Evolutionary conservation across 2,888 invertebrate species (phyloP), one percentile per base, ranked within the genome.

Genomic region (Drosophila austrosaltans): DNA sequence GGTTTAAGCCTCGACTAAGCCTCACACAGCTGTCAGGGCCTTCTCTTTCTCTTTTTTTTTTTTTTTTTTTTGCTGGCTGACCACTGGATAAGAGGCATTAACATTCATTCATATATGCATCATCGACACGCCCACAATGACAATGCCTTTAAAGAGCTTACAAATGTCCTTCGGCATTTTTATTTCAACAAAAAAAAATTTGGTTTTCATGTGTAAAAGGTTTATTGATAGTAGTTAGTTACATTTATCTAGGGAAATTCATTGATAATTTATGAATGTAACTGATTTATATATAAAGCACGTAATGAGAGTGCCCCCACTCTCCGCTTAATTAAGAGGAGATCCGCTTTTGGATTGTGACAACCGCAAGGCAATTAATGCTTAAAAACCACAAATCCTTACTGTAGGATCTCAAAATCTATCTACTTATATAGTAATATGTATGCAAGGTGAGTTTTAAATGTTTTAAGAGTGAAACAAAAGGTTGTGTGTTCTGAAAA

Each of bases 361-460:
- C 77, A 81, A 77, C 85, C 85, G 64, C 88, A 86, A 80, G 88
- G 83, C 87, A 86, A 86, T 86, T 86, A 88, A 86, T 80, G 87
- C 85, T 25, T 72, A 77, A 76, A 74, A 77, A 78, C 81, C 83
- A 75, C 88, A 86, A 88, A 88, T 88, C 88, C 83, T 78, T 85
- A 67, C 71, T 78, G 69, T 74, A 69, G 77, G 83, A 73, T 78
- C 79, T 79, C 79, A 72, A 87, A 85, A 81, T 73, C 48, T 10
- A 48, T 48, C 10, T 10, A 48, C 22, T 48, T 48, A 22, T 25
- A 12, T 48, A 48, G 10, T 48, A 48, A 48, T 25, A 48, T 48
- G 7, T 10, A 22, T 48, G 10, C 48, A 48, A 0, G 48, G 48
- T 48, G 48, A 1, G 48, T 12, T 48, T 12, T 6, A 6, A 42